Evolutionary conservation across 2,797 vertebrate genomes (phyloP).

Genomic region (Echiichthys vipera): DNA sequence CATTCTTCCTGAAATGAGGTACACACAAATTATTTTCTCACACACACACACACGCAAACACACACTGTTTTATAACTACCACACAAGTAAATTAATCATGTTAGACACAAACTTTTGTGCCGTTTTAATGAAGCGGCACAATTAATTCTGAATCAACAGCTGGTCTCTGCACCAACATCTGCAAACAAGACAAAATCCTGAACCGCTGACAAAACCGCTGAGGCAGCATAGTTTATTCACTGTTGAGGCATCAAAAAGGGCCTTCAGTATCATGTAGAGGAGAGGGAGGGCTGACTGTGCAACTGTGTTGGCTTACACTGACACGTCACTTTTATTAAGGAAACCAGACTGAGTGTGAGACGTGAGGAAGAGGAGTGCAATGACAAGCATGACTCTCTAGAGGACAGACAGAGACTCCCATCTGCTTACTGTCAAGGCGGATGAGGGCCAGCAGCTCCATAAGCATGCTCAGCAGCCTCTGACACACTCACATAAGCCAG

Average conservation of each 20-base stretch:
- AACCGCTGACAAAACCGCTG: slow-evolving; percentile 56
- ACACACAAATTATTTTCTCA: too few species aligned
- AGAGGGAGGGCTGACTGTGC: slow-evolving; percentile 34
- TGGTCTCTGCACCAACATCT: slow-evolving; percentile 9
- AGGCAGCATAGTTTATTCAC: slow-evolving; percentile 68
- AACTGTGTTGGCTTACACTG: slow-evolving; percentile 37
- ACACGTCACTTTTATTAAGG: slow-evolving; percentile 51
- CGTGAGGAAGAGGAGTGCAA: slow-evolving; percentile 19
- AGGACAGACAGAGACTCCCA: slow-evolving; percentile 54
- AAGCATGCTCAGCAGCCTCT: slow-evolving; percentile 21
- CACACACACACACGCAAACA: too few species aligned
- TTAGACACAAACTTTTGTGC: not conserved
- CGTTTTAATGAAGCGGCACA: slow-evolving; percentile 41
- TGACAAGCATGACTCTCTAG: slow-evolving; percentile 23
- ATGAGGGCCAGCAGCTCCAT: slow-evolving; percentile 30
- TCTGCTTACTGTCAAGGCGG: slow-evolving; percentile 58
- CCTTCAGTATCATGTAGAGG: slow-evolving; percentile 38
- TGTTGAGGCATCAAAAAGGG: slow-evolving; percentile 55
- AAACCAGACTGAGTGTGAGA: slow-evolving; percentile 31
- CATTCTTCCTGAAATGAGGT: too few species aligned
- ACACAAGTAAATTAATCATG: slow-evolving; percentile 7
- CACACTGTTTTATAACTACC: not conserved
- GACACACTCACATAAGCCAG: slow-evolving; percentile 31
- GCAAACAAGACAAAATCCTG: slow-evolving; percentile 19
- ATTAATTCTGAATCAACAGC: slow-evolving; percentile 33